phyloP scores from a whole-genome alignment of 2,888 invertebrate genomes.

The Blastobasis lacticolella region DNA sequence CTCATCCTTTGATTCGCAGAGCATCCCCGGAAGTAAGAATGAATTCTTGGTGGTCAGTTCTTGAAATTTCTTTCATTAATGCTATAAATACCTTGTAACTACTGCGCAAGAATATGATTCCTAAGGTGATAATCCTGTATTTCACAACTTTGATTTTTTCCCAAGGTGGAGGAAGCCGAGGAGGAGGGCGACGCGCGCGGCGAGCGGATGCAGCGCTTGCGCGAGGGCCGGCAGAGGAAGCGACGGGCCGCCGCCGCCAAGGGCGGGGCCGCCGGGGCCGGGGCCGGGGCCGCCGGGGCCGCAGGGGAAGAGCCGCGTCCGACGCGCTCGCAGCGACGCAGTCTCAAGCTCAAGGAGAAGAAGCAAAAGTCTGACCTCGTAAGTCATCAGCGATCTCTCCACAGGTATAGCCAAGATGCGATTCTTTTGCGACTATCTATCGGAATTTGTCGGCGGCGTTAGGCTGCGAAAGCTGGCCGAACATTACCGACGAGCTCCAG shows the following conservation, averaged over 20 bases:
- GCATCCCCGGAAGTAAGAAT: no score
- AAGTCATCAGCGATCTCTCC: background rate
- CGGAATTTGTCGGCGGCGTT: no score
- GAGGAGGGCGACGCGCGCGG: slow-evolving; percentile 40
- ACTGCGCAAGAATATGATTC: background rate
- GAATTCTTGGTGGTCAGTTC: no score
- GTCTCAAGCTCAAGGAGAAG: background rate
- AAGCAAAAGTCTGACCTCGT: slow-evolving; percentile 8
- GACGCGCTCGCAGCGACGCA: background rate
- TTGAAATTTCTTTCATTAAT: no score
- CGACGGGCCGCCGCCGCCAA: background rate
- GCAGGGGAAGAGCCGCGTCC: background rate
- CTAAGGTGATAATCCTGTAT: no score
- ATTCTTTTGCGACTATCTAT: no score
- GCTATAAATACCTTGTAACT: no score
- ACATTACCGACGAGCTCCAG: no score
- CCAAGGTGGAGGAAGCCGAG: slow-evolving; percentile 31
- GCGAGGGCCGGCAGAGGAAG: background rate
- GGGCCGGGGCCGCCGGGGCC: background rate
- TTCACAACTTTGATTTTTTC: no score
- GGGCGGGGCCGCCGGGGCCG: background rate
- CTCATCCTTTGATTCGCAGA: no score
- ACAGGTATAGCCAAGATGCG: no score
- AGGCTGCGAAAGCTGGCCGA: no score
- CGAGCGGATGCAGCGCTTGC: background rate